Evolutionary conservation across 2,113 vertebrate genomes (phyloP).

Genomic region (Chlorodrepanis virens): DNA sequence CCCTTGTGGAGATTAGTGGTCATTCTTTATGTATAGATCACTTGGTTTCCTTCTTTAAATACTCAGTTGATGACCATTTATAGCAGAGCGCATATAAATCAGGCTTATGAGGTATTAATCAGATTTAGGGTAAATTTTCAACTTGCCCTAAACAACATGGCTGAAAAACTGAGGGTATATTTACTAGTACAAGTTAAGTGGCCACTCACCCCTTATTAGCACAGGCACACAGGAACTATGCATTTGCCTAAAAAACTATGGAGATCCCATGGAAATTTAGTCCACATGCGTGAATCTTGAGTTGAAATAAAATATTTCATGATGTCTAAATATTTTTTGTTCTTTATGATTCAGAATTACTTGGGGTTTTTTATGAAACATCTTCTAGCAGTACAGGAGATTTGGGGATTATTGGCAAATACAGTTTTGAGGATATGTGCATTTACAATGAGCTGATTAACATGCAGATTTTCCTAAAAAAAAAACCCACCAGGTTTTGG

Average conservation of each 20-base stretch:
- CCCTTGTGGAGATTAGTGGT: neutral
- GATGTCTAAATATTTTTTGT: neutral
- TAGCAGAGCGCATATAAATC: neutral
- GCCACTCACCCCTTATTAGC: neutral
- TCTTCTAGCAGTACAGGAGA: neutral
- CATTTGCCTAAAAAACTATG: neutral
- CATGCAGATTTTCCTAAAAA: neutral
- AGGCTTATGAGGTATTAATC: neutral
- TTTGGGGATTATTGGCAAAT: neutral
- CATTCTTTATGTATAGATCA: neutral
- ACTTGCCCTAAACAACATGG: neutral
- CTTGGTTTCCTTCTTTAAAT: neutral
- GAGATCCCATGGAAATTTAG: neutral
- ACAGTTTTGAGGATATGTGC: neutral
- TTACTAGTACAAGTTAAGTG: neutral
- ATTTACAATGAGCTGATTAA: neutral
- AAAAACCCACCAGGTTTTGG: neutral
- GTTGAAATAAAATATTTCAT: neutral
- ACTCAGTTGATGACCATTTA: neutral
- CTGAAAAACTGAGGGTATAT: neutral
- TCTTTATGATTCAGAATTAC: neutral
- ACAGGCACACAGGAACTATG: fast-evolving
- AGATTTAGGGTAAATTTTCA: neutral
- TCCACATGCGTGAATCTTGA: neutral
- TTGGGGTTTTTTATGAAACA: neutral